A percentile compares a stretch with the other conserved stretches of the same genome.
These are phyloP conservation scores for Sardinella longiceps DNA, from an alignment of 2,797 vertebrate species.

Conservation along the genomic window DNA sequence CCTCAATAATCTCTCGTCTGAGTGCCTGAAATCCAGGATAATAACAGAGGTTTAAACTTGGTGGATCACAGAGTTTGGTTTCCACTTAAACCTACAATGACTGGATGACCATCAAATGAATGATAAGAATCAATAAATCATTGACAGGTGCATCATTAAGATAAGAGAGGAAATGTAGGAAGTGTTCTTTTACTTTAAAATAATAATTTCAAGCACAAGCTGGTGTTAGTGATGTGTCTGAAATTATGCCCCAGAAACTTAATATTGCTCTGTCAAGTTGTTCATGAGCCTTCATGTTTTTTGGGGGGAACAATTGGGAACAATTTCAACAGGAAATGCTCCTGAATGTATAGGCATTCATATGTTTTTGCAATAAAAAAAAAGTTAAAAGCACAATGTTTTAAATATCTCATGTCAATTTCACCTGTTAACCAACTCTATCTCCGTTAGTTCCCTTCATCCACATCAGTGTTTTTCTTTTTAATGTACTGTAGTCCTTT, in stretches of 20 bases:
- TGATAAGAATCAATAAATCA: background rate
- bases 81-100: background rate
- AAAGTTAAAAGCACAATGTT: too few species aligned
- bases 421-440: background rate
- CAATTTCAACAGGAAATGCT: too few species aligned
- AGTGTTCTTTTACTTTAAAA: background rate
- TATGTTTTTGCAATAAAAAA: too few species aligned
- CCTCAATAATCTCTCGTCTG: conserved; percentile 44
- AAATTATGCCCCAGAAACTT: background rate
- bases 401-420: too few species aligned
- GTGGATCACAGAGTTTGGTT: background rate
- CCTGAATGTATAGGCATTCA: too few species aligned
- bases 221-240: background rate
- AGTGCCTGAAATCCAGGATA: conserved; percentile 39
- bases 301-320: too few species aligned
- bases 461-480: too few species aligned
- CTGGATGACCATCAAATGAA: background rate
- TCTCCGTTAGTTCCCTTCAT: background rate
- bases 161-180: background rate
- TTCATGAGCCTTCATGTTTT: too few species aligned
- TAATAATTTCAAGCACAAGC: background rate
- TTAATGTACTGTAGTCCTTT: too few species aligned
- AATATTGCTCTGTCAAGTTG: background rate
- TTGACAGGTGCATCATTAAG: background rate
- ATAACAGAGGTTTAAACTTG: conserved; percentile 32